Conservation (phyloP, 2,113 vertebrate species). For the Dasyornis broadbenti region DNA sequence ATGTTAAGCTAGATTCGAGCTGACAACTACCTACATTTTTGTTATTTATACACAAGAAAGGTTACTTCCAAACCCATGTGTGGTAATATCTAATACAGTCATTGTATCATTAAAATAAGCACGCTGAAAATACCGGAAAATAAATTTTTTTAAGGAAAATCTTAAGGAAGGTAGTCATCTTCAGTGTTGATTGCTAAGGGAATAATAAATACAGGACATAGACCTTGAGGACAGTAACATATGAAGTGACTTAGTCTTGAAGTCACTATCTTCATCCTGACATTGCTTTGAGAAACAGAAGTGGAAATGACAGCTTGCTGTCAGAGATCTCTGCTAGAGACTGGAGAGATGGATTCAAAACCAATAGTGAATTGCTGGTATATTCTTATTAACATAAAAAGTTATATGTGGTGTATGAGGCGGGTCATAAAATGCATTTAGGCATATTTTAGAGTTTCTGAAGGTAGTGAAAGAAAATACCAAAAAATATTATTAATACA, state of each 20-base stretch:
- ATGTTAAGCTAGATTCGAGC: neutral
- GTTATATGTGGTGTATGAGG: neutral
- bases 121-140: neutral
- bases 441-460: neutral
- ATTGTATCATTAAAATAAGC: neutral
- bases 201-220: neutral
- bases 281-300: neutral
- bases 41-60: neutral
- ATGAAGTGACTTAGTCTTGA: neutral
- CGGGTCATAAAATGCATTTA: neutral
- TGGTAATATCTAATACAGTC: neutral
- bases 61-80: neutral
- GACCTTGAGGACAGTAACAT: neutral
- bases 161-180: neutral
- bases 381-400: neutral
- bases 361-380: neutral
- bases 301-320: neutral
- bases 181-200: neutral
- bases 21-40: neutral
- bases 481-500: neutral
- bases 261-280: neutral
- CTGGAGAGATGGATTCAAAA: neutral
- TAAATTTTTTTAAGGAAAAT: neutral
- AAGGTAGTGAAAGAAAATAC: neutral
- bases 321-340: neutral